These are phyloP conservation scores for Girardia tigrina DNA, from an alignment of 2,888 invertebrate species.

Conservation along the genomic window DNA sequence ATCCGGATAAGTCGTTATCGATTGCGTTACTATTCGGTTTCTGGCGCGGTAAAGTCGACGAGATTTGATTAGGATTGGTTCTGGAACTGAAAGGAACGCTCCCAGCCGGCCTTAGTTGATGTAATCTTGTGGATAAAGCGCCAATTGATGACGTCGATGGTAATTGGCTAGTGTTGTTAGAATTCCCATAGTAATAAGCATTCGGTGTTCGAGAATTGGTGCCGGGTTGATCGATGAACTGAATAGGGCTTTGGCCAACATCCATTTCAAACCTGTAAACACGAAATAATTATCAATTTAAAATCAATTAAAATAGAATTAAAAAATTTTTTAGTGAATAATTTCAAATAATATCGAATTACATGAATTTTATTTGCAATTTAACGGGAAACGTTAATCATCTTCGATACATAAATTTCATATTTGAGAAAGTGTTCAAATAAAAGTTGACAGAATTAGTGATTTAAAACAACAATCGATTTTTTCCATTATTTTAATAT, in stretches of 20 bases:
- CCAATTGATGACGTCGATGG: constrained; percentile 14
- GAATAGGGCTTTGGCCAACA: constrained; percentile 27
- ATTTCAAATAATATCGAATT: not conserved
- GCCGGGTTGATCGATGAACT: constrained; percentile 28
- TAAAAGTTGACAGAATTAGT: constrained; percentile 20
- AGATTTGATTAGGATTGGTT: not conserved
- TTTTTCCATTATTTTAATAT: no score
- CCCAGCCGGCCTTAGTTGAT: constrained; percentile 28
- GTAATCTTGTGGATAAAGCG: constrained; percentile 28
- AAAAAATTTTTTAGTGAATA: not conserved
- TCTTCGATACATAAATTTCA: not conserved
- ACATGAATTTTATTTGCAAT: no score
- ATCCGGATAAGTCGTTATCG: not conserved
- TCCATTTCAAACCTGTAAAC: no score
- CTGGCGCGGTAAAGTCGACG: constrained; percentile 21
- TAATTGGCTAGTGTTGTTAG: not conserved
- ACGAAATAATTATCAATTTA: not conserved
- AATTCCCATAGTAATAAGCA: not conserved
- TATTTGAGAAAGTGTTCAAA: constrained; percentile 8
- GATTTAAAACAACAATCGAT: not conserved
- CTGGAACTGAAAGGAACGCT: not conserved
- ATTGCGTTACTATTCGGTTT: not conserved
- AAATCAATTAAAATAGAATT: not conserved
- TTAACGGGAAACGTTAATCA: no score
- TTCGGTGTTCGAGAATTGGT: not conserved